A percentile compares a stretch with the other conserved stretches of the same genome.
These are phyloP conservation scores for Syngnathus acus DNA, from an alignment of 2,797 vertebrate genomes.

Conservation along the genomic window DNA sequence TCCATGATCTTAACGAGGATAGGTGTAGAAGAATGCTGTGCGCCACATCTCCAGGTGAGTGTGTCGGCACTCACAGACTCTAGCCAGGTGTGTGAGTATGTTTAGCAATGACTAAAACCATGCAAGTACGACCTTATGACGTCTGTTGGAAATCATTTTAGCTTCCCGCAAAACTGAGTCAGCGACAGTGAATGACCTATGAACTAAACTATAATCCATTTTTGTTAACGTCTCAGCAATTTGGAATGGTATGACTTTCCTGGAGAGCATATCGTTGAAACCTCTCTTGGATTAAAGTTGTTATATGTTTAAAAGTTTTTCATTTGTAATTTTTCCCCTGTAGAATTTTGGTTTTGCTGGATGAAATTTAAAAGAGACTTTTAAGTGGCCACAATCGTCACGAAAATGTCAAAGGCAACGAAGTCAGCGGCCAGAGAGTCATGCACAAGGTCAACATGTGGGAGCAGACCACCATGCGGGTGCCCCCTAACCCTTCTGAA, in stretches of 20 bases:
- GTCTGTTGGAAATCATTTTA: not conserved
- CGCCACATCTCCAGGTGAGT: conserved; percentile 72
- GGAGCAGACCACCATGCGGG: conserved; percentile 35
- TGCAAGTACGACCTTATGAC: conserved; percentile 30
- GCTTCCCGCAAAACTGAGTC: not conserved
- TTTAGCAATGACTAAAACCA: conserved; percentile 19
- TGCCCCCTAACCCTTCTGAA: conserved; percentile 54
- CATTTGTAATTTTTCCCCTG: not conserved
- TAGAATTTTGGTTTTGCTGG: not conserved
- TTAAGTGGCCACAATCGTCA: not conserved
- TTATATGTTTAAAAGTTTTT: not conserved
- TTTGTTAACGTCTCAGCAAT: not conserved
- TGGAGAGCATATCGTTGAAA: not conserved
- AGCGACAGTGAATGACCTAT: not conserved
- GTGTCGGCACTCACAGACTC: conserved; percentile 39
- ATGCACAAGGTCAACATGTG: conserved; percentile 50
- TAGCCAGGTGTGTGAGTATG: conserved; percentile 44
- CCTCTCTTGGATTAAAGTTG: not conserved
- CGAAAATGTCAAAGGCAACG: conserved; percentile 24
- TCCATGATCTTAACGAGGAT: conserved; percentile 43
- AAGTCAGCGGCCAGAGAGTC: conserved; percentile 38
- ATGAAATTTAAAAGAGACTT: conserved; percentile 1
- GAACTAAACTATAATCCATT: not conserved
- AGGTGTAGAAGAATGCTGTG: conserved; percentile 71
- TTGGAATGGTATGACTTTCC: not conserved